Base-by-base conservation (phyloP, 2,113 vertebrate species). In the Onychostruthus taczanowskii region DNA sequence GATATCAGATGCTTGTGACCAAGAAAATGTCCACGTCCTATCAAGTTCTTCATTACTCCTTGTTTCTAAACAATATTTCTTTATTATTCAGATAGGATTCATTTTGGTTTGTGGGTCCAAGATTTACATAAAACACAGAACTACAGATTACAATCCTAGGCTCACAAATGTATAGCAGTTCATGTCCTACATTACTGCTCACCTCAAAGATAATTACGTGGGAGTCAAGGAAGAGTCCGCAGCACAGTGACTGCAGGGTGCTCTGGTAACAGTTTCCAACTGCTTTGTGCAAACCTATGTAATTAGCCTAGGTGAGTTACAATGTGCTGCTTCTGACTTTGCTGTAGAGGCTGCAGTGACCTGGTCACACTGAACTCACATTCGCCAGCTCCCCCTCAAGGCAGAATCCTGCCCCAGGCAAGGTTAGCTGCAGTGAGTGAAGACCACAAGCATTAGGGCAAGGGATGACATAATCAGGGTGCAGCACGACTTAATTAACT, bases 141-240 rank as follows among this genome's bases (percentile, higher is more conserved):
- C 16, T 10, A 83, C 16, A 55, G 58, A 50, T 27, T 50, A 33
- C 22, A 89, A 41, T n/a, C 22, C 22, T 50, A 83, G 46, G 15
- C 23, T 91, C 37, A 69, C 56, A 75, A 66, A 72, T 15, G 26
- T 21, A n/a, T 7, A 82, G 31, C 49, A 63, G 39, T 46, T 93
- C 49, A 53, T 14, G 31, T 33, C 27, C 41, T 30, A 1, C 1
- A 26, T 33, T 50, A 83, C 33, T 79, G 72, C 62, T 83, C 56
- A 83, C 33, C 28, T 74, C 66, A 74, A 44, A 89, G 28, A 55
- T 10, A 68, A 74, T 55, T 58, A 73, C 49, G 35, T 3, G 6
- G 12, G 4, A 68, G 7, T 52, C 52, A 63, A 56, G 2, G 5
- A 62, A 24, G 23, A 68, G 7, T 44, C 41, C 0, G 0, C 58